These are phyloP conservation scores for Bucorvus abyssinicus DNA, from an alignment of 2,797 vertebrate genomes.

Conservation along the genomic window DNA sequence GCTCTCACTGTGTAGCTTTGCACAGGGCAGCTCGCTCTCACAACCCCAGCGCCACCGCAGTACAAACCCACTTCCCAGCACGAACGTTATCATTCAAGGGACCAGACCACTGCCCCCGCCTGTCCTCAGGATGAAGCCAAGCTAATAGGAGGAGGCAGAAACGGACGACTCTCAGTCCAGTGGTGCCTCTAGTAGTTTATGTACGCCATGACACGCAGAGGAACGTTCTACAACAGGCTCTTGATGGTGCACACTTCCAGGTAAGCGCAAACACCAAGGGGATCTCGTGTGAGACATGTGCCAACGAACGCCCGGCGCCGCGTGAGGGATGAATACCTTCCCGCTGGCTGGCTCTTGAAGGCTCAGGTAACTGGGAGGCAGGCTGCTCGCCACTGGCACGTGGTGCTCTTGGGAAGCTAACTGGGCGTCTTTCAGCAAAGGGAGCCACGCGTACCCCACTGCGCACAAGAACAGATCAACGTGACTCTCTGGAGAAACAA, in stretches of 20 bases:
- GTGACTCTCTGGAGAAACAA: not conserved
- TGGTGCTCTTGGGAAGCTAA: conserved; percentile 90
- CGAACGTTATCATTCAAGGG: not conserved
- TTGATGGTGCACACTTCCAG: not conserved
- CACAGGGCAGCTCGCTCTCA: not conserved
- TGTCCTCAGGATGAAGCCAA: conserved; percentile 4
- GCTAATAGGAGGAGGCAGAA: not conserved
- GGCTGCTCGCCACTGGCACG: conserved; percentile 86
- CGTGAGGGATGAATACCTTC: conserved; percentile 79
- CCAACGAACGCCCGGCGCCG: not conserved
- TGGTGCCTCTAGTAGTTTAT: no score
- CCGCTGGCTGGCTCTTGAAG: conserved; percentile 85
- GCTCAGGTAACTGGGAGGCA: conserved; percentile 88
- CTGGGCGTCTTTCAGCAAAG: conserved; percentile 88
- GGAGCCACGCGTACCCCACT: conserved; percentile 98
- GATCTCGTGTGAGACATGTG: not conserved
- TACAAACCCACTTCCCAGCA: not conserved
- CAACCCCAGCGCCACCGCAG: not conserved
- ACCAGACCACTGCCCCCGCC: not conserved
- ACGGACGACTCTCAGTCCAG: not conserved
- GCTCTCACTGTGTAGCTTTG: not conserved
- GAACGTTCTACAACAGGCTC: no score
- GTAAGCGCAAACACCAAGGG: not conserved
- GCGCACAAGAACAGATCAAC: conserved; percentile 17
- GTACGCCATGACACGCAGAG: no score